Conservation (phyloP, 2,888 invertebrate genomes). For the Andrena camellia region DNA sequence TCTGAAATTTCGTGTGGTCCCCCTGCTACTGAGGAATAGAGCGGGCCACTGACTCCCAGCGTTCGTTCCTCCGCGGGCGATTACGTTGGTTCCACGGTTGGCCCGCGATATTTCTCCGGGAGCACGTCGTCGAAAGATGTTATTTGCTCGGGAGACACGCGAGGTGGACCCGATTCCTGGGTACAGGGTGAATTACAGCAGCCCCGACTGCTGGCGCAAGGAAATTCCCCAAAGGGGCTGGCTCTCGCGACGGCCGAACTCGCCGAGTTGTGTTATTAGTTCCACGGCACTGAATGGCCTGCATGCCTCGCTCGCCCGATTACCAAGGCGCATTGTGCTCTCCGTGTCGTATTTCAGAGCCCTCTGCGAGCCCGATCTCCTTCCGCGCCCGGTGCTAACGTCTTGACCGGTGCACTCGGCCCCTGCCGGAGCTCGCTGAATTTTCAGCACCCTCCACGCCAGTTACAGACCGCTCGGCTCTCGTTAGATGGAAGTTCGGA, state of each 20-base stretch:
- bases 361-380: constrained; percentile 9
- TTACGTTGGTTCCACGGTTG: not conserved
- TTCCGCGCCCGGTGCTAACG: constrained; percentile 5
- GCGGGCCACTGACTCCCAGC: too few relatives aligned
- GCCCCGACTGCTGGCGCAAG: constrained; percentile 32
- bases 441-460: not conserved
- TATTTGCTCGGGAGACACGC: constrained; percentile 51
- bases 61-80: not conserved
- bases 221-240: constrained; percentile 54
- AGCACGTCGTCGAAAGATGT: constrained; percentile 42
- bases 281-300: constrained; percentile 56
- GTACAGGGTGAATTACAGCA: constrained; percentile 60
- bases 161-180: constrained; percentile 32
- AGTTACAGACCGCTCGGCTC: not conserved
- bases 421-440: not conserved
- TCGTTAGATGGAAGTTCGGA: not conserved
- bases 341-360: constrained; percentile 28
- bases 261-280: constrained; percentile 67
- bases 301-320: constrained; percentile 51
- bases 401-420: not conserved
- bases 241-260: constrained; percentile 53
- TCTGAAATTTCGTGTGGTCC: too few relatives aligned
- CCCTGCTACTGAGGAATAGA: too few relatives aligned
- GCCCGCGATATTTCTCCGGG: not conserved
- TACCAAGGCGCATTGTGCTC: constrained; percentile 36